A percentile compares a stretch with the other conserved stretches of the same genome.
Conservation (phyloP, 2,797 vertebrate genomes). For the Brachyrhaphis roseni region DNA sequence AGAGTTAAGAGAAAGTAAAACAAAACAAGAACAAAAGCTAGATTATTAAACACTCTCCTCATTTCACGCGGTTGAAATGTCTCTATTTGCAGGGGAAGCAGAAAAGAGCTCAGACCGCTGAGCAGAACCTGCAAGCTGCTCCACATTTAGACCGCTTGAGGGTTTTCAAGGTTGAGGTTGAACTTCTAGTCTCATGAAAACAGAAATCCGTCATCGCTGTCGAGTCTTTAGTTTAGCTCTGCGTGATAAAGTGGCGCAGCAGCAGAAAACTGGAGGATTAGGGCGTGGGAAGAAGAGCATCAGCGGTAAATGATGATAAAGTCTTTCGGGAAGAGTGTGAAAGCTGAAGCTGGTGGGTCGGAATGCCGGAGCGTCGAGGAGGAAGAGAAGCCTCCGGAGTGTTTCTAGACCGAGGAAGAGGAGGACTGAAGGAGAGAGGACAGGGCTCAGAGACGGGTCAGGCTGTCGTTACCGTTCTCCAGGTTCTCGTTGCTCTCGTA, state of each 20-base stretch:
- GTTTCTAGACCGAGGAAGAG: conserved; percentile 39
- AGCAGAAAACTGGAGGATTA: conserved; percentile 43
- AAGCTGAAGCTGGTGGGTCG: conserved; percentile 49
- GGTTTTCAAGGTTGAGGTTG: neutral
- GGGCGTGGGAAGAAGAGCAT: conserved; percentile 10
- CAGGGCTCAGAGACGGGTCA: conserved; percentile 64
- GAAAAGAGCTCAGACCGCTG: conserved; percentile 50
- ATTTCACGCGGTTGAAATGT: conserved; percentile 55
- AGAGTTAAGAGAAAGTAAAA: conserved; percentile 33
- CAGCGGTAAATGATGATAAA: conserved; percentile 41
- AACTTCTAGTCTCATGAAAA: conserved; percentile 11
- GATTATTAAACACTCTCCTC: conserved; percentile 29
- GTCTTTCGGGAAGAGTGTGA: conserved; percentile 51
- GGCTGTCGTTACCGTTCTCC: conserved; percentile 89
- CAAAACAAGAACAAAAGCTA: conserved; percentile 8
- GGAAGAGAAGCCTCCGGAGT: conserved; percentile 20
- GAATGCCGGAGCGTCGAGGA: conserved; percentile 54
- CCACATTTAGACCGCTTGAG: conserved; percentile 28
- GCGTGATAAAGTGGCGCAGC: conserved; percentile 39
- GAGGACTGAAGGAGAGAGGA: conserved; percentile 36
- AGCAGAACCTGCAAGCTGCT: conserved; percentile 45
- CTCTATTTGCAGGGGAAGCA: conserved; percentile 58
- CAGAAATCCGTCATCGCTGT: conserved; percentile 1
- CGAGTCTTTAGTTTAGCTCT: conserved; percentile 31
- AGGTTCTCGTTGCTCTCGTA: conserved; percentile 95